Conservation (phyloP, 2,113 vertebrate genomes). For the Crotalus viridis region DNA sequence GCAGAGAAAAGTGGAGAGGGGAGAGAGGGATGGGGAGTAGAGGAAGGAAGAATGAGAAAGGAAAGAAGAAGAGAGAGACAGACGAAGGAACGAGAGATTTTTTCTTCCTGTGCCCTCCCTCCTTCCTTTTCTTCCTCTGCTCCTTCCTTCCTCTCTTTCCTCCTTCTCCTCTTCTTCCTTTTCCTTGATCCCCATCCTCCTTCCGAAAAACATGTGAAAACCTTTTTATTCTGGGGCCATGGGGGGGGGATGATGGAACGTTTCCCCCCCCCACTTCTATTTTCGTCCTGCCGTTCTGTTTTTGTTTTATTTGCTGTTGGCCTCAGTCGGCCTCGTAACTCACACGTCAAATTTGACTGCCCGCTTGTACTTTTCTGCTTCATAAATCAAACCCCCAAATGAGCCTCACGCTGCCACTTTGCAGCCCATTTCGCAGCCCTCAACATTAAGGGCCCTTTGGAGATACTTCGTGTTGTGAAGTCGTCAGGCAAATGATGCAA, state of each 20-base stretch:
- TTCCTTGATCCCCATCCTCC: background rate
- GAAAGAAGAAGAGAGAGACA: background rate
- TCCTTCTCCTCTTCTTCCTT: background rate
- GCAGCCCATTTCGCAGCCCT: background rate
- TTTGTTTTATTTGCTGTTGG: no score
- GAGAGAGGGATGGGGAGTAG: background rate
- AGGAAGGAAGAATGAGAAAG: background rate
- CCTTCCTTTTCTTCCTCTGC: background rate
- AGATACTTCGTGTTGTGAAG: background rate
- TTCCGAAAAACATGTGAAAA: background rate
- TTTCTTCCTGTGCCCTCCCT: background rate
- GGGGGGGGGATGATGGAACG: no score
- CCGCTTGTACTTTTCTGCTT: no score
- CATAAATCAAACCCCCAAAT: background rate
- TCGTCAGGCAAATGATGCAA: fast-evolving
- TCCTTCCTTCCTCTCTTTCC: no score
- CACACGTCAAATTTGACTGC: background rate
- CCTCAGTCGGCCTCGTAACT: no score
- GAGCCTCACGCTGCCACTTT: fast-evolving
- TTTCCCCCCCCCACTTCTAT: background rate
- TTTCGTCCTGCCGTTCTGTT: background rate
- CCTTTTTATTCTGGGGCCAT: no score
- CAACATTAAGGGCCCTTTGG: background rate
- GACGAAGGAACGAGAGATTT: background rate
- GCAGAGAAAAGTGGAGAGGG: background rate